Evolutionary conservation across 2,888 invertebrate species (phyloP), one percentile per base, ranked within the genome.

Genomic region (Liodrosophila aerea): DNA sequence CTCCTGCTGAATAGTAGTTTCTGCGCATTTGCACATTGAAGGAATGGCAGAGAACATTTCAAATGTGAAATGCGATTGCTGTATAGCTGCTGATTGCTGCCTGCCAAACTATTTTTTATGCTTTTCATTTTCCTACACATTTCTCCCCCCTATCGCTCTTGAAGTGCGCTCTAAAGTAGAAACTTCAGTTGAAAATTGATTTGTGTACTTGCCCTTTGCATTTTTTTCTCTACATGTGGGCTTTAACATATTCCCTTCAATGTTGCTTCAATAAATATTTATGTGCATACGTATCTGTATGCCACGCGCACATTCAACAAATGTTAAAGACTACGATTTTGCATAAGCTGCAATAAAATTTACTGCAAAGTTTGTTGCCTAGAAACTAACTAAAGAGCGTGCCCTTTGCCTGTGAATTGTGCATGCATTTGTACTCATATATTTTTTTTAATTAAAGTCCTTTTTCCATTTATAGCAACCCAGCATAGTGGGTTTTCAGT

Each of bases 41-140:
- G 44, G 49, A 66, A 62, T 72, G 74, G 49, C 62, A 29, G 3
- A 45, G 56, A 59, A 65, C 58, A 71, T 70, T 59, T 62, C 62
- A 74, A 71, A 68, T 62, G 37, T 27, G 33, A 50, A 71, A 65
- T 60, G 56, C 44, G 44, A 34, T 50, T 40, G 27, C 36, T 45
- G 58, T 33, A 9, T 13, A 13, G 51, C 13, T 52, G 73, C 36
- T 64, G 61, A 57, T 56, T 64, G 66, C 39, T 47, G 50, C 27
- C 30, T 52, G 51, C 30, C 63, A 40, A 59, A 44, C 34, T 7
- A 52, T 62, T 56, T 73, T 56, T 12, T 45, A 61, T 29, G 37
- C 36, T 12, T 50, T 67, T 52, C 22, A 47, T 27, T 13, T 9
- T 27, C 9, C 22, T 4, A 15, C 11, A 39, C 15, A 13, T n/a